Evolutionary conservation across 2,888 invertebrate species (phyloP), one percentile per base, ranked within the genome.

Genomic region (Acronicta alni): DNA sequence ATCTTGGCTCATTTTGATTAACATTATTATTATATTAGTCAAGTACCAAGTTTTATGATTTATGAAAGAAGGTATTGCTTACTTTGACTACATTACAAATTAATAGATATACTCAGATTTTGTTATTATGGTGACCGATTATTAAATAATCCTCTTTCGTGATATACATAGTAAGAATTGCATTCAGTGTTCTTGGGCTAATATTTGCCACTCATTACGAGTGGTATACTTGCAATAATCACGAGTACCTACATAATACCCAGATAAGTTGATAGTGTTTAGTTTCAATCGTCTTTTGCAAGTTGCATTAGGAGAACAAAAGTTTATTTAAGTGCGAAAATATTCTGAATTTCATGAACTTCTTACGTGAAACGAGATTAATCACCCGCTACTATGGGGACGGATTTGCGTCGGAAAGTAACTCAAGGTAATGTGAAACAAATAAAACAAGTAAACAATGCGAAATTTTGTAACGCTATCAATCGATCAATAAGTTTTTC

Each of bases 261-360:
- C 3, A 51, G 45, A 59, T 51, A 48, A 26, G 15, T 46, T 42
- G 67, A 67, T 64, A 67, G 17, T 43, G 23, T 10, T 10, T 42
- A 30, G 41, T 45, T 41, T 57, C 58, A 52, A 43, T 67, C 26
- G 51, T 9, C 14, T 26, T 26, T 42, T 35, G 32, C 32, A 32
- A 35, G 16, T 58, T 35, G 37, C 23, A 16, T n/a, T 14, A 8
- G 9, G 45, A 32, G 15, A 8, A 17, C 7, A 9, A 16, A 26
- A 45, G 12, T 32, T n/a, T 32, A 12, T 8, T 14, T 10, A 32
- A 2, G n/a, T 30, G 10, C 7, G 14, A 32, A 17, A 18, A 17
- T 14, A 9, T 26, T 41, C 39, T 39, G 8, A 42, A n/a, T 5
- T 42, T 35, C 3, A 1, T 35, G n/a, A n/a, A n/a, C n/a, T 35